Evolutionary conservation across 1,140 invertebrate genomes (phyloP).

Genomic region (Mamestra configurata): DNA sequence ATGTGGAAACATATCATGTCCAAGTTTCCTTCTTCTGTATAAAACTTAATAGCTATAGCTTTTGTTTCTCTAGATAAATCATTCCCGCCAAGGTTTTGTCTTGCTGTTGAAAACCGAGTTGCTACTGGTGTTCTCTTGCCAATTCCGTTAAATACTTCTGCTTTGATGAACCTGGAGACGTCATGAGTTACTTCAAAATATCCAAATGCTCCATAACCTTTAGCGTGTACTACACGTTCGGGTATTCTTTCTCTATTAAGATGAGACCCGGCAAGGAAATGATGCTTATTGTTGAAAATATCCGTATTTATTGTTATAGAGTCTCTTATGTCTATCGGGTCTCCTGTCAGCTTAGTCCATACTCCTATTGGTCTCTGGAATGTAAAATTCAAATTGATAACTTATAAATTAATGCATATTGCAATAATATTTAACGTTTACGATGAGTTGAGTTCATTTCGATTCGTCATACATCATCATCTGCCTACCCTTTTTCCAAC

Average conservation of each 20-base stretch:
- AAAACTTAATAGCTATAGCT: constrained; percentile 92
- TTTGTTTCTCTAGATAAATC: constrained; percentile 91
- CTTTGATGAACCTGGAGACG: constrained; percentile 94
- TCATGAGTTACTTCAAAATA: constrained; percentile 98
- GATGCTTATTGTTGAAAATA: constrained; percentile 90
- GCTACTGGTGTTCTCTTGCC: constrained; percentile 94
- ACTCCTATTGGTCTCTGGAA: constrained; percentile 82
- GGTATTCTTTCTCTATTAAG: constrained; percentile 97
- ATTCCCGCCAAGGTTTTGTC: constrained; percentile 94
- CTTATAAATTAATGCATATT: too few species aligned
- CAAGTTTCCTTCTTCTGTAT: constrained; percentile 93
- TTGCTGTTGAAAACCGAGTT: constrained; percentile 93
- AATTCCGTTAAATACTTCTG: constrained; percentile 93
- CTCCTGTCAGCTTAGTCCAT: constrained; percentile 90
- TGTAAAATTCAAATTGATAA: background rate
- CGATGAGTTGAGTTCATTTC: too few species aligned
- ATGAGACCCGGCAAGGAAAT: constrained; percentile 84
- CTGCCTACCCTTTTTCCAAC: too few species aligned
- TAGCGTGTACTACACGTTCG: constrained; percentile 97
- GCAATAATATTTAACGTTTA: too few species aligned
- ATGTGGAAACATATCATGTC: constrained; percentile 92
- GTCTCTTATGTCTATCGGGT: constrained; percentile 91
- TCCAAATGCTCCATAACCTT: constrained; percentile 97
- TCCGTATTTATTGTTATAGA: constrained; percentile 78
- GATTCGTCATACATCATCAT: too few species aligned